Percentiles rank a stretch among this genome's conserved stretches.
Conservation (phyloP, 2,888 invertebrate genomes). For the Meloe dianella region DNA sequence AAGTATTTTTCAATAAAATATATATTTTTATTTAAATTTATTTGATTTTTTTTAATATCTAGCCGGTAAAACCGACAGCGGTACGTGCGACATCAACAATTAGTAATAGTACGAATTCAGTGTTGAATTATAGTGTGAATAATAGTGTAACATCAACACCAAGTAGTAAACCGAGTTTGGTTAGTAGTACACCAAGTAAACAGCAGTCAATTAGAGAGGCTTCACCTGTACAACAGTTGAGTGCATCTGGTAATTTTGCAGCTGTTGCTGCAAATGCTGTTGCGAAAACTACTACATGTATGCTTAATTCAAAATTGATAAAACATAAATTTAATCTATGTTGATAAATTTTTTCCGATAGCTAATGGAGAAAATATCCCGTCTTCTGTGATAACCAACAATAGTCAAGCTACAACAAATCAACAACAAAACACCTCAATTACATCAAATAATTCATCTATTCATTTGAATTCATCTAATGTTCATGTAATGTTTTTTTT, state of each 20-base stretch:
- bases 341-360: slow-evolving; percentile 32
- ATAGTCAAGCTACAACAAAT: slow-evolving; percentile 46
- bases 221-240: slow-evolving; percentile 59
- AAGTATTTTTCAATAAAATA: slow-evolving; percentile 54
- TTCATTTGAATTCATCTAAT: slow-evolving; percentile 28
- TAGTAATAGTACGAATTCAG: slow-evolving; percentile 62
- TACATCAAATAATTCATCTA: slow-evolving; percentile 22
- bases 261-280: slow-evolving; percentile 64
- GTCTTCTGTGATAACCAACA: slow-evolving; percentile 55
- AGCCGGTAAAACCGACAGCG: slow-evolving; percentile 88
- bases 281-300: slow-evolving; percentile 38
- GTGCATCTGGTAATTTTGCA: slow-evolving; percentile 64
- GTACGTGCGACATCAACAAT: slow-evolving; percentile 66
- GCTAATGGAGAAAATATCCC: slow-evolving; percentile 52
- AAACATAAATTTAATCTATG: background rate
- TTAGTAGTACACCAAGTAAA: slow-evolving; percentile 57
- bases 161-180: slow-evolving; percentile 52
- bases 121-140: slow-evolving; percentile 59
- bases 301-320: slow-evolving; percentile 20
- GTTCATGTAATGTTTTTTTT: slow-evolving; percentile 18
- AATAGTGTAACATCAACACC: slow-evolving; percentile 58
- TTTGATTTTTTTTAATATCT: slow-evolving; percentile 49
- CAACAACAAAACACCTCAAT: slow-evolving; percentile 35
- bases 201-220: slow-evolving; percentile 54
- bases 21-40: background rate